Percentiles rank a stretch among this genome's conserved stretches.
Evolutionary conservation across 2,113 vertebrate genomes (phyloP).

Genomic region (Tragelaphus strepsiceros): DNA sequence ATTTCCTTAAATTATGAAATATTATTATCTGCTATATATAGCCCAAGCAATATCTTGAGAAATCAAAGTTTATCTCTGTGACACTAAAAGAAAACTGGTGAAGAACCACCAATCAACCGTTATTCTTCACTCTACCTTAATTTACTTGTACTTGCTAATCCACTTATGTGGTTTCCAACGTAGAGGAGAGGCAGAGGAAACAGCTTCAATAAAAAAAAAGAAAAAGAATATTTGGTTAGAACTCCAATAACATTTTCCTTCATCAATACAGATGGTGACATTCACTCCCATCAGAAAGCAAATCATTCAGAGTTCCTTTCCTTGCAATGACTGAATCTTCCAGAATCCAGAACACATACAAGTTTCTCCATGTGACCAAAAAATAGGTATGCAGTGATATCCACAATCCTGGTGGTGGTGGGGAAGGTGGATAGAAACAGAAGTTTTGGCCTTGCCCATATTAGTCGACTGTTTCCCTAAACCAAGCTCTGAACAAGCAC

Average conservation of each 20-base stretch:
- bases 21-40: neutral
- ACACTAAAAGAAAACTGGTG: neutral
- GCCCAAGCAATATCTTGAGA: neutral
- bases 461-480: neutral
- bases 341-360: neutral
- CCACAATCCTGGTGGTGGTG: too few species aligned
- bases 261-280: neutral
- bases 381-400: neutral
- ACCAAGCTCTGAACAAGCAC: neutral
- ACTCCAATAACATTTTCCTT: neutral
- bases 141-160: slow-evolving; percentile 84
- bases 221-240: slow-evolving; percentile 40
- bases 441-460: neutral
- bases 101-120: neutral
- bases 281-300: neutral
- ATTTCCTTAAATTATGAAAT: neutral
- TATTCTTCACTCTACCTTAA: slow-evolving; percentile 79
- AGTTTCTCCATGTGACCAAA: neutral
- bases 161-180: slow-evolving; percentile 85
- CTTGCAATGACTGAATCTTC: neutral
- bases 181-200: slow-evolving; percentile 86
- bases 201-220: slow-evolving; percentile 72
- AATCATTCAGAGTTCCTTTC: neutral
- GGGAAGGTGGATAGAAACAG: neutral
- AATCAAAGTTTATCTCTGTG: slow-evolving; percentile 25